These are phyloP conservation scores for Protosalanx chinensis DNA, from an alignment of 2,797 vertebrate species.

Conservation along the genomic window DNA sequence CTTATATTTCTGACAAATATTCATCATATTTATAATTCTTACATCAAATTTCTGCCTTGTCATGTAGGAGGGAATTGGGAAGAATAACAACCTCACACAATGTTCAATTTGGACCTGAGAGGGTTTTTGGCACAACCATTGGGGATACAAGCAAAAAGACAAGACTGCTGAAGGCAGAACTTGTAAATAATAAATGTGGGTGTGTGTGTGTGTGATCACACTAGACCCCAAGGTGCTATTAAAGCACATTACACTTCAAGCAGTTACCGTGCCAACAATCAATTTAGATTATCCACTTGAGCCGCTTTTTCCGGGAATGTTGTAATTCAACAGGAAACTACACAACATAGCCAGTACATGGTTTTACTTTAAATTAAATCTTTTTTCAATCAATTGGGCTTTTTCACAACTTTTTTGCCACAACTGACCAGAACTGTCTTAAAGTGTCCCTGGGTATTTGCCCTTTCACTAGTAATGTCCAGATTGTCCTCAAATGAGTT, in stretches of 20 bases:
- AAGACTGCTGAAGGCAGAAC: constrained; percentile 51
- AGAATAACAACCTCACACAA: constrained; percentile 22
- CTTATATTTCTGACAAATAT: constrained; percentile 26
- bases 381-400: too few species aligned
- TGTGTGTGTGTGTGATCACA: constrained; percentile 31
- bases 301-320: constrained; percentile 20
- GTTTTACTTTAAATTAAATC: too few species aligned
- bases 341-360: too few species aligned
- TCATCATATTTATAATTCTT: constrained; percentile 26
- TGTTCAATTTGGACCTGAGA: constrained; percentile 17
- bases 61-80: neutral
- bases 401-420: too few species aligned
- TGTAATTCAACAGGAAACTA: neutral
- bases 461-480: too few species aligned
- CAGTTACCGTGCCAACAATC: constrained; percentile 44
- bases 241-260: constrained; percentile 43
- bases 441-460: too few species aligned
- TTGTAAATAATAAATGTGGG: constrained; percentile 47
- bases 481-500: too few species aligned
- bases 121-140: constrained; percentile 27
- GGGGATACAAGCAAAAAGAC: constrained; percentile 57
- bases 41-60: constrained; percentile 23
- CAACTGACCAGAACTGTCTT: too few species aligned
- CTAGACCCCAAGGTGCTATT: constrained; percentile 47
- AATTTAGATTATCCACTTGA: constrained; percentile 28